Percentiles rank a stretch among this genome's conserved stretches.
These are phyloP conservation scores for Mythimna impura DNA, from an alignment of 2,888 invertebrate genomes.

Conservation along the genomic window DNA sequence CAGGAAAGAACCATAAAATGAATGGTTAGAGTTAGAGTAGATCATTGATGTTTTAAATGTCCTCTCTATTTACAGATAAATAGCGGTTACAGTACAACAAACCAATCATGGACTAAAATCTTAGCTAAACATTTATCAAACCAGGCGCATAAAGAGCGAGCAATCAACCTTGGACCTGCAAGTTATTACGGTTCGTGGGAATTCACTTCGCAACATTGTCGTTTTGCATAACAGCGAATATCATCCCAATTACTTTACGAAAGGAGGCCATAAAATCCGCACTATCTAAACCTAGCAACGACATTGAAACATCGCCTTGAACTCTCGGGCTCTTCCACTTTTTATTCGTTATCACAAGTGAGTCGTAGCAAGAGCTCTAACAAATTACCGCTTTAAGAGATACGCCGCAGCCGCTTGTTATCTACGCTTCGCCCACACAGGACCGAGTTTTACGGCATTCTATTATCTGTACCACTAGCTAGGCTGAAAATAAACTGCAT, in stretches of 20 bases:
- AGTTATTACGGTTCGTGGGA: conserved; percentile 37
- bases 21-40: neutral
- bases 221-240: conserved; percentile 25
- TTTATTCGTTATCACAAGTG: conserved; percentile 76
- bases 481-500: conserved; percentile 84
- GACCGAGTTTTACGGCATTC: conserved; percentile 81
- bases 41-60: neutral
- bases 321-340: conserved; percentile 70
- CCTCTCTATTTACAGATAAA: no score
- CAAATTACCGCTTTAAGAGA: conserved; percentile 86
- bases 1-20: neutral
- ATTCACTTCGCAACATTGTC: conserved; percentile 26
- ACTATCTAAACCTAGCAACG: conserved; percentile 39
- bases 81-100: no score
- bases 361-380: conserved; percentile 77
- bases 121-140: conserved; percentile 32
- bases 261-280: conserved; percentile 48
- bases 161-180: conserved; percentile 38
- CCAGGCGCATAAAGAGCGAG: conserved; percentile 25
- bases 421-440: conserved; percentile 83
- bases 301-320: conserved; percentile 64
- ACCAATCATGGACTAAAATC: conserved; percentile 4
- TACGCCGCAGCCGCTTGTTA: conserved; percentile 78
- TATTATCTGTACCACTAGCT: conserved; percentile 84
- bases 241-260: conserved; percentile 48